Evolutionary conservation across 1,140 invertebrate species (phyloP).

Genomic region (Caenorhabditis tropicalis): DNA sequence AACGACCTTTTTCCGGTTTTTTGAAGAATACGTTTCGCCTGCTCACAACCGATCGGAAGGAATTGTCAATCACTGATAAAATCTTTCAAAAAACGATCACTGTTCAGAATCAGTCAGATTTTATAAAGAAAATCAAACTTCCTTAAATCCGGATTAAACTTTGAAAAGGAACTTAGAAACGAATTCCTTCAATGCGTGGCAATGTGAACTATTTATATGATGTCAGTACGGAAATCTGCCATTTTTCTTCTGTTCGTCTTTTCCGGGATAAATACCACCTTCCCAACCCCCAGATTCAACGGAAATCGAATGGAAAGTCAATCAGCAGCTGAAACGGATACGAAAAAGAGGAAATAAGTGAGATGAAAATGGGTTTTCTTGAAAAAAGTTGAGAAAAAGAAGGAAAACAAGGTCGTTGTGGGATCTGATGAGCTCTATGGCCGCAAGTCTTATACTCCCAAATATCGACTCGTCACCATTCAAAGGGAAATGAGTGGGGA

Average conservation of each 20-base stretch:
- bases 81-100: no score
- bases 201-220: no score
- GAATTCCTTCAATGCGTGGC: no score
- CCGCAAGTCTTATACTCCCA: not conserved
- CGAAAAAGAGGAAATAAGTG: not conserved
- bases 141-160: not conserved
- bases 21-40: not conserved
- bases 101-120: no score
- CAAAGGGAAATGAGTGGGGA: not conserved
- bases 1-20: not conserved
- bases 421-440: not conserved
- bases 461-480: not conserved
- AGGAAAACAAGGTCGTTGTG: conserved; percentile 1
- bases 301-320: no score
- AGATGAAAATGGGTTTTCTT: not conserved
- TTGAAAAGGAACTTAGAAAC: no score
- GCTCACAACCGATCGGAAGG: no score
- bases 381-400: not conserved
- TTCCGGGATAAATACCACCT: no score
- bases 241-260: no score
- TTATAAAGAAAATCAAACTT: not conserved
- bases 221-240: no score
- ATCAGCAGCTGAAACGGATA: not conserved
- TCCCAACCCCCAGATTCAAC: no score
- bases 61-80: no score